Percentiles rank a stretch among this genome's conserved stretches.
Conservation (phyloP, 2,888 invertebrate genomes). For the Eurytoma adleriae region DNA sequence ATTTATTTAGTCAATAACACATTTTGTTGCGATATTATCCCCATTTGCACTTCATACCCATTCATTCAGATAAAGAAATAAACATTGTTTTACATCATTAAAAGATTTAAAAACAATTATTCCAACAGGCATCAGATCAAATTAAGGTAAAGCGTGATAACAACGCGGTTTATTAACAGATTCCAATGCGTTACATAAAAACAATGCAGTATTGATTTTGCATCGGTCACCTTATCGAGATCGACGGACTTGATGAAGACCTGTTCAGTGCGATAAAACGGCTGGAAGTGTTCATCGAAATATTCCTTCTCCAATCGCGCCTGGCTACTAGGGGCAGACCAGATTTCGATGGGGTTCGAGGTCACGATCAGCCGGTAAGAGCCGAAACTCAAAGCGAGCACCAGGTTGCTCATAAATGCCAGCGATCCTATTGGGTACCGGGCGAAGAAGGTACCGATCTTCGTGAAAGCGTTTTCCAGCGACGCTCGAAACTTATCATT, state of each 20-base stretch:
- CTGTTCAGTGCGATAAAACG: conserved; percentile 94
- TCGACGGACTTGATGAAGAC: conserved; percentile 86
- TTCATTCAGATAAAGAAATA: too few relatives aligned
- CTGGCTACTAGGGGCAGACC: conserved; percentile 90
- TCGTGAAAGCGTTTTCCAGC: conserved; percentile 74
- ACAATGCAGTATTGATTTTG: neutral
- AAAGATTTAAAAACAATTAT: too few relatives aligned
- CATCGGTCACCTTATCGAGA: conserved; percentile 76
- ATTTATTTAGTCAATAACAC: too few relatives aligned
- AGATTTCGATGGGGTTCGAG: conserved; percentile 93
- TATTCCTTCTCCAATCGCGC: conserved; percentile 91
- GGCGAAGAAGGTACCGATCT: conserved; percentile 81
- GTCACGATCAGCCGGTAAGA: conserved; percentile 83
- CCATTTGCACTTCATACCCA: too few relatives aligned
- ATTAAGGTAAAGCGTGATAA: too few relatives aligned
- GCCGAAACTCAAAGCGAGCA: conserved; percentile 83
- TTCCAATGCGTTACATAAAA: too few relatives aligned
- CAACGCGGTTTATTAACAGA: too few relatives aligned
- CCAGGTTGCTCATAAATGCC: conserved; percentile 80
- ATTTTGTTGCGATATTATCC: too few relatives aligned
- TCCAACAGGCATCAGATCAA: too few relatives aligned
- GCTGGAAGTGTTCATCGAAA: conserved; percentile 91
- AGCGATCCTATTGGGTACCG: conserved; percentile 82
- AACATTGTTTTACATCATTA: too few relatives aligned
- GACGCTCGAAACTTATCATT: conserved; percentile 61